Evolutionary conservation across 2,113 vertebrate genomes (phyloP).

Genomic region (Pomatorhinus ruficollis): DNA sequence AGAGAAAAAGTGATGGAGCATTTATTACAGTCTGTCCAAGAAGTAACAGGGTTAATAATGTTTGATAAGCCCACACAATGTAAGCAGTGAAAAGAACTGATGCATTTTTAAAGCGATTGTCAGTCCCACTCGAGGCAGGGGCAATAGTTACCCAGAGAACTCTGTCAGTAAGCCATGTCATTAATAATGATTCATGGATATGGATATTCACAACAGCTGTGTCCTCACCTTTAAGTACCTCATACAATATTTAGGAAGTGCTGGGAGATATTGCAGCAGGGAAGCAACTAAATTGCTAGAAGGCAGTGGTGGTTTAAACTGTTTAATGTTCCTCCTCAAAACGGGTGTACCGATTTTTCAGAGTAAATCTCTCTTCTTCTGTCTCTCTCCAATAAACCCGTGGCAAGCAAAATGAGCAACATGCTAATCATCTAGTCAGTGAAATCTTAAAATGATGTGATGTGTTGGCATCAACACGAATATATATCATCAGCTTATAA

Average conservation of each 20-base stretch:
- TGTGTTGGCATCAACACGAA: not conserved
- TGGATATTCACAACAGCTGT: slow-evolving; percentile 73
- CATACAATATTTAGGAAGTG: slow-evolving; percentile 75
- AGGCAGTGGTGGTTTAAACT: slow-evolving; percentile 54
- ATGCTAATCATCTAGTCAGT: not conserved
- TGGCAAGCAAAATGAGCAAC: slow-evolving; percentile 8
- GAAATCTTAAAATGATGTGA: not conserved
- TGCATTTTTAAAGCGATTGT: slow-evolving; percentile 75
- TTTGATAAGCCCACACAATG: slow-evolving; percentile 62
- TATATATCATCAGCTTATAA: not conserved
- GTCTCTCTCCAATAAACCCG: not conserved
- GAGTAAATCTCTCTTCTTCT: not conserved
- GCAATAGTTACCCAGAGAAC: slow-evolving; percentile 61
- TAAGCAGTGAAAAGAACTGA: slow-evolving; percentile 67
- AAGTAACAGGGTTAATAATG: slow-evolving; percentile 70
- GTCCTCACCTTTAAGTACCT: slow-evolving; percentile 75
- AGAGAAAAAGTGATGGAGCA: slow-evolving; percentile 16
- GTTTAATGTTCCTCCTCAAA: slow-evolving; percentile 63
- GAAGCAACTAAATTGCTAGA: slow-evolving; percentile 71
- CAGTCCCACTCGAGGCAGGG: slow-evolving; percentile 45
- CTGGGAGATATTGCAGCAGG: slow-evolving; percentile 69
- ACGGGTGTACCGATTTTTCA: slow-evolving; percentile 20
- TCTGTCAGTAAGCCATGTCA: slow-evolving; percentile 63
- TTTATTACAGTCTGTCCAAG: slow-evolving; percentile 63
- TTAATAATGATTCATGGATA: slow-evolving; percentile 75